Evolutionary conservation across 1,140 invertebrate species (phyloP).

Genomic region (Branchinecta lindahli): DNA sequence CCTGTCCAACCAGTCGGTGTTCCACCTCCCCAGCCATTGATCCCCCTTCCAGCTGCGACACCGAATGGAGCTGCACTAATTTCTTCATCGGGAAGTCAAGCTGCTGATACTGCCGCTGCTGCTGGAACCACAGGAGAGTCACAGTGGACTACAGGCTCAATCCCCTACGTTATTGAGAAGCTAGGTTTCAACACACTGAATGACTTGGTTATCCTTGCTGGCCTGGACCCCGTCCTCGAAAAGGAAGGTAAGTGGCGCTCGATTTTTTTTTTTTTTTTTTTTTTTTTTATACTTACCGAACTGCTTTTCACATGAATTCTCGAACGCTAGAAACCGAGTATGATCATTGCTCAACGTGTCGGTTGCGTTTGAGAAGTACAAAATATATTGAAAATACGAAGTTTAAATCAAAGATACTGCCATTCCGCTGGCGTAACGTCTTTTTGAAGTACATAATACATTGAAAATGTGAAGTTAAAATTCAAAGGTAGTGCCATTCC

Average conservation of each 20-base stretch:
- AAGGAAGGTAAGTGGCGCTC: conserved; percentile 17
- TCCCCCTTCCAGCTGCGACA: no score
- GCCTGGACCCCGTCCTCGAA: conserved; percentile 17
- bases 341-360: background rate
- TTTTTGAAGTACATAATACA: no score
- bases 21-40: no score
- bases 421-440: background rate
- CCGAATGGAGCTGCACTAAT: no score
- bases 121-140: conserved; percentile 16
- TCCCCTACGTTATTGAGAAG: conserved; percentile 19
- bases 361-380: background rate
- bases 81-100: background rate
- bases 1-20: no score
- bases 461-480: no score
- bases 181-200: conserved; percentile 18
- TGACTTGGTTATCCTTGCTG: conserved; percentile 19
- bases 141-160: conserved; percentile 19
- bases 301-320: background rate
- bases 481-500: no score
- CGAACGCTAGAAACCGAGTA: background rate
- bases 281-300: background rate
- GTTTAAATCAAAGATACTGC: no score
- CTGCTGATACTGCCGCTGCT: background rate
- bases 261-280: background rate
- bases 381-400: no score